Conservation (phyloP, 2,888 invertebrate species). For the Brachycybe producta region DNA sequence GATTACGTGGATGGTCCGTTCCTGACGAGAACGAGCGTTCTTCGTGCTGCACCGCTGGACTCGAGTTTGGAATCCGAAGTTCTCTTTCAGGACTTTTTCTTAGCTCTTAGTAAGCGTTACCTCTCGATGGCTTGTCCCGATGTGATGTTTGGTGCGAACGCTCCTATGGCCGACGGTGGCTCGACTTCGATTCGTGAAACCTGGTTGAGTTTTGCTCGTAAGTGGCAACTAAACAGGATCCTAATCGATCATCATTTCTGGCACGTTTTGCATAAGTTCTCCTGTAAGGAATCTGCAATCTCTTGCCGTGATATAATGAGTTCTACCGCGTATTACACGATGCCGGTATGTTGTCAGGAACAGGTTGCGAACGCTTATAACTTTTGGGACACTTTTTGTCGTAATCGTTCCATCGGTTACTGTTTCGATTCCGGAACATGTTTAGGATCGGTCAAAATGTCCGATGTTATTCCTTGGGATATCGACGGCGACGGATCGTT, state of each 20-base stretch:
- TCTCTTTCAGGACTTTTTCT: slow-evolving; percentile 29
- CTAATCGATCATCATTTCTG: background rate
- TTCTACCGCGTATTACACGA: slow-evolving; percentile 5
- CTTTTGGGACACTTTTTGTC: slow-evolving; percentile 24
- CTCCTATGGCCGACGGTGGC: background rate
- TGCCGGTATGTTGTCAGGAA: slow-evolving; percentile 27
- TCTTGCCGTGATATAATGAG: slow-evolving; percentile 21
- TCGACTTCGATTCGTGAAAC: background rate
- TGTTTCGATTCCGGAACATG: slow-evolving; percentile 29
- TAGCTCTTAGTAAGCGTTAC: slow-evolving; percentile 22
- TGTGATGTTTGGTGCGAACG: slow-evolving; percentile 28
- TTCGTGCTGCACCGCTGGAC: slow-evolving; percentile 23
- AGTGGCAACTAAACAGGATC: slow-evolving; percentile 15
- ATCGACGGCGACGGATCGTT: slow-evolving; percentile 29
- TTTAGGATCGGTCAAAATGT: slow-evolving; percentile 32
- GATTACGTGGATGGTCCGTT: slow-evolving; percentile 28
- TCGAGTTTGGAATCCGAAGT: slow-evolving; percentile 21
- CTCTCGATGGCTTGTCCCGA: slow-evolving; percentile 29
- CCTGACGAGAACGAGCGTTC: slow-evolving; percentile 21
- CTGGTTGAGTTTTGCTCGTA: slow-evolving; percentile 15
- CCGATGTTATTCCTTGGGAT: slow-evolving; percentile 31
- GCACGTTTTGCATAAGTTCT: slow-evolving; percentile 17
- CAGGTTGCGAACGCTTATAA: slow-evolving; percentile 25
- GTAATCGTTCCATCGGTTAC: slow-evolving; percentile 25
- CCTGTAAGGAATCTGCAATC: slow-evolving; percentile 24